Percentiles rank a stretch among this genome's conserved stretches.
These are phyloP conservation scores for Orestias chungarensis DNA, from an alignment of 2,797 vertebrate species.

Conservation along the genomic window DNA sequence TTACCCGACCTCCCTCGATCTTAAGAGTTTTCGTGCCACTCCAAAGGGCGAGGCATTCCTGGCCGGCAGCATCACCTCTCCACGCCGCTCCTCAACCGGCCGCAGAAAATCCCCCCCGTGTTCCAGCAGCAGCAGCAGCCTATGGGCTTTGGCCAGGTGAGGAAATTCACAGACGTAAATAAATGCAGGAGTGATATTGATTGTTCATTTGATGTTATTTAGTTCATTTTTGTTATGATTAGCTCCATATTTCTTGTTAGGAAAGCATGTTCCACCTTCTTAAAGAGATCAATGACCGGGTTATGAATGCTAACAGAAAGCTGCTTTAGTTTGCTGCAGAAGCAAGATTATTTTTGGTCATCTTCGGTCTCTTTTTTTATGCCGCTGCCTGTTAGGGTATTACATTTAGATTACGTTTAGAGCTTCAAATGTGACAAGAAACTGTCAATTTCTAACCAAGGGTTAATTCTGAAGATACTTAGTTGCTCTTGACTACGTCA, in stretches of 20 bases:
- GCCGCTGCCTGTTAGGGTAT: neutral
- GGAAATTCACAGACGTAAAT: conserved; percentile 27
- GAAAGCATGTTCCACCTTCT: neutral
- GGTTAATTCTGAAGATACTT: neutral
- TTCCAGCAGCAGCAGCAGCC: conserved; percentile 89
- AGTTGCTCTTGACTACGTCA: conserved; percentile 1
- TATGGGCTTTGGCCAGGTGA: conserved; percentile 91
- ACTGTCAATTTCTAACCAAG: neutral
- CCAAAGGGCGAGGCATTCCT: conserved; percentile 85
- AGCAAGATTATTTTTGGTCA: neutral
- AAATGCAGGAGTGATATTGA: no score
- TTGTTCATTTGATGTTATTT: neutral
- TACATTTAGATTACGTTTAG: neutral
- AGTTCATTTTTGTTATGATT: neutral
- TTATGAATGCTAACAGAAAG: neutral
- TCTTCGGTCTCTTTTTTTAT: neutral
- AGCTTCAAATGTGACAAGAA: neutral
- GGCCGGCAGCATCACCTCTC: conserved; percentile 85
- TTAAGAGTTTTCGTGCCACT: conserved; percentile 85
- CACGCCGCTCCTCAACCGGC: conserved; percentile 83
- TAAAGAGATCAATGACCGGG: neutral
- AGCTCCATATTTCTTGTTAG: neutral
- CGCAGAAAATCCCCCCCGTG: conserved; percentile 89
- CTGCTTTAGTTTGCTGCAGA: neutral
- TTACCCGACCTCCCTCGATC: conserved; percentile 50